These are phyloP conservation scores for Cephus pulcher DNA, from an alignment of 2,888 invertebrate genomes.

Conservation along the genomic window DNA sequence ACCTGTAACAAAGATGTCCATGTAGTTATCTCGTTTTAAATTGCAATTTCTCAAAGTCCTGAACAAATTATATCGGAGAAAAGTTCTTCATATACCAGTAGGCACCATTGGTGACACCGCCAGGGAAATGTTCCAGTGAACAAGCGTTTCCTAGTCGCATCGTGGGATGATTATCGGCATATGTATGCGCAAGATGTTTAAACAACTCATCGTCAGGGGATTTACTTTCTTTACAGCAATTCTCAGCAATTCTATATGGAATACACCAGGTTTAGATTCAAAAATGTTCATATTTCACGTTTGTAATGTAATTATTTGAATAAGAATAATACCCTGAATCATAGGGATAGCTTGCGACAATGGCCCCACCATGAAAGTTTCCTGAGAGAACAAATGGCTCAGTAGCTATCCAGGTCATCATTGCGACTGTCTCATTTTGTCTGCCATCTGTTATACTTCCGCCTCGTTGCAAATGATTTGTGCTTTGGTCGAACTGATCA, in stretches of 20 bases:
- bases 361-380: slow-evolving; percentile 95
- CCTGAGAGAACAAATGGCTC: slow-evolving; percentile 94
- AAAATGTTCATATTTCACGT: not conserved
- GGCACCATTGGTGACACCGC: slow-evolving; percentile 93
- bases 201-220: slow-evolving; percentile 89
- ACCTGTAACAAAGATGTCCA: slow-evolving; percentile 49
- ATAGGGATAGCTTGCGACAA: slow-evolving; percentile 98
- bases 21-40: not conserved
- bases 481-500: slow-evolving; percentile 78
- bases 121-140: slow-evolving; percentile 77
- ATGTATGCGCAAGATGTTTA: slow-evolving; percentile 80
- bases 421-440: slow-evolving; percentile 88
- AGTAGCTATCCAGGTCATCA: slow-evolving; percentile 89
- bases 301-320: slow-evolving; percentile 23
- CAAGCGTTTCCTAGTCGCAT: slow-evolving; percentile 84
- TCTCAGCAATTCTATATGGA: slow-evolving; percentile 68
- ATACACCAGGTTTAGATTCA: slow-evolving; percentile 14
- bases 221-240: slow-evolving; percentile 79
- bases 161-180: slow-evolving; percentile 78
- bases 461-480: slow-evolving; percentile 60
- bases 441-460: slow-evolving; percentile 71
- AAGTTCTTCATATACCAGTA: slow-evolving; percentile 80
- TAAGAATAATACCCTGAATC: slow-evolving; percentile 76
- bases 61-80: not conserved
- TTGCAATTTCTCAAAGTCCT: not conserved